Percentiles rank a stretch among this genome's conserved stretches.
Evolutionary conservation across 2,888 invertebrate species (phyloP).

Genomic region (Mesopsocus fuscifrons): DNA sequence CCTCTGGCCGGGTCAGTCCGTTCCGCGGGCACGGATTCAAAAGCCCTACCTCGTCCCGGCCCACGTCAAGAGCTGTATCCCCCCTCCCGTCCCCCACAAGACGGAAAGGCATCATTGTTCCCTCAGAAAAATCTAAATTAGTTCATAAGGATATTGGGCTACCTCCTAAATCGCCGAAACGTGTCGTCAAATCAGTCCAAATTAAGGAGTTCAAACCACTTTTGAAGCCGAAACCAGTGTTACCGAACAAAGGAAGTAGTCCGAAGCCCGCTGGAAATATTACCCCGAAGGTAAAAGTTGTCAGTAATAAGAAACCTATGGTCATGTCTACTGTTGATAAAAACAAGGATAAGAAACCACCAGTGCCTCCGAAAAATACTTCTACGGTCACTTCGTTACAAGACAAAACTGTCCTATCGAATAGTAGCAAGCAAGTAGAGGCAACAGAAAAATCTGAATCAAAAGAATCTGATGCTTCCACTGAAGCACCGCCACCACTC

Average conservation of each 20-base stretch:
- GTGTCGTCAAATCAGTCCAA: slow-evolving; percentile 23
- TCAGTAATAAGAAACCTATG: slow-evolving; percentile 13
- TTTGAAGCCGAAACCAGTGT: slow-evolving; percentile 14
- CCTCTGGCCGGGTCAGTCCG: slow-evolving; percentile 34
- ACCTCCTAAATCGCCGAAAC: slow-evolving; percentile 27
- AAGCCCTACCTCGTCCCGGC: slow-evolving; percentile 24
- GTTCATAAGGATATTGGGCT: slow-evolving; percentile 18
- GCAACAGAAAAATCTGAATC: slow-evolving; percentile 20
- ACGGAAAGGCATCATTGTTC: slow-evolving; percentile 29
- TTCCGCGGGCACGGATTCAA: slow-evolving; percentile 39
- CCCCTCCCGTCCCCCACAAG: slow-evolving; percentile 15
- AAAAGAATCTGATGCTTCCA: slow-evolving; percentile 24
- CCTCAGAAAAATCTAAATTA: slow-evolving; percentile 22
- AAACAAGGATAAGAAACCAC: slow-evolving; percentile 26
- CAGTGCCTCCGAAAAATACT: slow-evolving; percentile 28
- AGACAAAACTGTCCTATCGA: not conserved
- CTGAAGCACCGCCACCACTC: slow-evolving; percentile 22
- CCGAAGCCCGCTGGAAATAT: not conserved
- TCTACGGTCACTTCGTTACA: slow-evolving; percentile 19
- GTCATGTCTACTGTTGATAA: slow-evolving; percentile 23
- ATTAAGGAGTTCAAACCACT: slow-evolving; percentile 16
- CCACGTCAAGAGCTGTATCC: slow-evolving; percentile 36
- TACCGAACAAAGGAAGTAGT: too few relatives aligned
- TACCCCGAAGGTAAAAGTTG: slow-evolving; percentile 11
- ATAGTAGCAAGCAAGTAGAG: not conserved